Evolutionary conservation across 2,797 vertebrate species (phyloP), one percentile per base, ranked within the genome.

Genomic region (Alauda arvensis): DNA sequence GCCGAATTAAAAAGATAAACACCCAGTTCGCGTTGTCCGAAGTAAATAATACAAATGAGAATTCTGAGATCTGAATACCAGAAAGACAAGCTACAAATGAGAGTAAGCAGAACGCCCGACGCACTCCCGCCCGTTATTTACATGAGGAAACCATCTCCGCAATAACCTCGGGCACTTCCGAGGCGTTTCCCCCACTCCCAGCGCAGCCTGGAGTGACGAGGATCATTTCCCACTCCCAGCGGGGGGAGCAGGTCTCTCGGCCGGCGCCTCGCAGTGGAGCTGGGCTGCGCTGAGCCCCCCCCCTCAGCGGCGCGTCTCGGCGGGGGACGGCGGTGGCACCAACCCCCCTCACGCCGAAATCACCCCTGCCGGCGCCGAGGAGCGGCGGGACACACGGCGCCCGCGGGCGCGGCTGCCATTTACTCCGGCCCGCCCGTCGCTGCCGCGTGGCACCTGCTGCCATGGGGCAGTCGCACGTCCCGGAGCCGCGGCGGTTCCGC

Each of bases 71-170:
- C 13, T 8, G 34, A 52, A 40, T 12, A n/a, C 9, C 24, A 48
- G 13, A 34, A 62, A 20, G 9, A 29, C 59, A 42, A 67, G 18
- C 65, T 13, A 8, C 17, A 29, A n/a, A 20, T 1, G 15, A 40
- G 4, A 42, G 43, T 33, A 53, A 11, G 28, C 43, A 43, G 18
- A 34, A 43, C 18, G n/a, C 34, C 51, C 51, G 4, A 18, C 12
- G 13, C 33, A 12, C 34, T 40, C 63, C 45, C 1, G 5, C 4
- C 18, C 15, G 2, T 31, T 39, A 60, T 33, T 16, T 14, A 46
- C 45, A 19, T 0, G 14, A 9, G 65, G 19, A n/a, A 23, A 24
- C 0, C 28, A 34, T 7, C 55, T 10, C 71, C 11, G 43, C 75
- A 62, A 20, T 8, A 55, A 43, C 26, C 60, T 40, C 33, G n/a